Evolutionary conservation across 2,113 vertebrate species (phyloP).

Genomic region (Kobus ellipsiprymnus): DNA sequence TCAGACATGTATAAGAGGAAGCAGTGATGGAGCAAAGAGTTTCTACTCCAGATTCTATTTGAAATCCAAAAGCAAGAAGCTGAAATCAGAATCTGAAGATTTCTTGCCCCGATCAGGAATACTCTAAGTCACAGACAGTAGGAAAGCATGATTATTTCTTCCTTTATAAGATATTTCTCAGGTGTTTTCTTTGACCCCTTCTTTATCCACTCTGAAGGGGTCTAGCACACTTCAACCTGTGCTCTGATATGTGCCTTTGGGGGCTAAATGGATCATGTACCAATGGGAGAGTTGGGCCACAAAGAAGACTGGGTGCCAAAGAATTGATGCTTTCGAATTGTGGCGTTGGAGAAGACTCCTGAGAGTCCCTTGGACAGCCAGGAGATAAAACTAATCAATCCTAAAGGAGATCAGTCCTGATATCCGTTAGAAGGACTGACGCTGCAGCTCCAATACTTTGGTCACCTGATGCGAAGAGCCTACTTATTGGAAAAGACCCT

Average conservation of each 20-base stretch:
- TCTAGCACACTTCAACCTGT: fast-evolving
- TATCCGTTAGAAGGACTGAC: neutral
- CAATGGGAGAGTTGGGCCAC: neutral
- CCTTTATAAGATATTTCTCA: neutral
- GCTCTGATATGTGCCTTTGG: fast-evolving
- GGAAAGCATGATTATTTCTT: fast-evolving
- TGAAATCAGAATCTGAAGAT: neutral
- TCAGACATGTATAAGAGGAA: no score
- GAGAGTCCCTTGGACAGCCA: neutral
- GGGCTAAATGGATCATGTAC: no score
- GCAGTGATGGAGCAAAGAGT: fast-evolving
- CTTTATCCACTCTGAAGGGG: neutral
- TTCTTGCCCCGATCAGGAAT: neutral
- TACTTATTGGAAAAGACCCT: neutral
- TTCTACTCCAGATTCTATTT: fast-evolving
- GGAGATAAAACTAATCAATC: neutral
- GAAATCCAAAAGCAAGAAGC: neutral
- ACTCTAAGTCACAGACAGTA: fast-evolving
- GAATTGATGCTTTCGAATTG: neutral
- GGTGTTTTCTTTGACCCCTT: neutral
- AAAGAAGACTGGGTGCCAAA: neutral
- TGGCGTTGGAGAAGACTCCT: neutral
- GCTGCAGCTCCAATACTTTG: neutral
- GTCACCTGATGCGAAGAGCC: neutral
- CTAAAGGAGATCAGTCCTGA: neutral